Base-by-base conservation (phyloP, 2,113 vertebrate species). In the Tetrax tetrax region DNA sequence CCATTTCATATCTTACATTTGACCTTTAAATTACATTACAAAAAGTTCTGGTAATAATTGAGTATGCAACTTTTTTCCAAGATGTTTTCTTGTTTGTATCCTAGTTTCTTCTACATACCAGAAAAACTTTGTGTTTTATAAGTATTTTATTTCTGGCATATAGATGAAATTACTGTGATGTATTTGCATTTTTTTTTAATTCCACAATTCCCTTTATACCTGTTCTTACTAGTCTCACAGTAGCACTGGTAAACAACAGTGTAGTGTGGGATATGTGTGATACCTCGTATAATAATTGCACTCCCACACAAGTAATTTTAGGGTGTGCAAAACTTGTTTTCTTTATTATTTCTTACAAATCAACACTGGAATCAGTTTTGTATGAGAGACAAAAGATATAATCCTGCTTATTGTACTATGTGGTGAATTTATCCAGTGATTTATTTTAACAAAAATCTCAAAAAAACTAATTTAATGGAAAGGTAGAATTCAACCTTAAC, bases 281-380 rank as follows among this genome's bases (percentile, higher is more conserved):
- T 89, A 66, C 33, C 82, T 94, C 33, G 6, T 47, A 38, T 65
- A 66, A 87, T 43, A 94, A 91, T 25, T 94, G 33, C 88, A 94
- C 94, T 96, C 95, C 95, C 74, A 96, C 85, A 59, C 86, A 56
- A 86, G 79, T 65, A 70, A 80, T 89, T 93, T 75, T 48, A 88
- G 80, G 38, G 88, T 84, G 43, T 75, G 54, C 75, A 80, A 79
- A 92, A 84, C 48, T 92, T 82, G 48, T 82, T 92, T 90, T 77
- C 60, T 85, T 89, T 82, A 88, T 89, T 91, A 59, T 84, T 79
- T 87, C 82, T 77, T 79, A 79, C 53, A 56, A 93, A 95, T 78
- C 92, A 89, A 80, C 63, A 54, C 21, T 64, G 35, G 88, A 90
- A 94, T 92, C 71, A 37, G 33, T 33, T 92, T 82, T 78, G 29